These are phyloP conservation scores for Mellivora capensis DNA, from an alignment of 2,113 vertebrate genomes.

Conservation along the genomic window DNA sequence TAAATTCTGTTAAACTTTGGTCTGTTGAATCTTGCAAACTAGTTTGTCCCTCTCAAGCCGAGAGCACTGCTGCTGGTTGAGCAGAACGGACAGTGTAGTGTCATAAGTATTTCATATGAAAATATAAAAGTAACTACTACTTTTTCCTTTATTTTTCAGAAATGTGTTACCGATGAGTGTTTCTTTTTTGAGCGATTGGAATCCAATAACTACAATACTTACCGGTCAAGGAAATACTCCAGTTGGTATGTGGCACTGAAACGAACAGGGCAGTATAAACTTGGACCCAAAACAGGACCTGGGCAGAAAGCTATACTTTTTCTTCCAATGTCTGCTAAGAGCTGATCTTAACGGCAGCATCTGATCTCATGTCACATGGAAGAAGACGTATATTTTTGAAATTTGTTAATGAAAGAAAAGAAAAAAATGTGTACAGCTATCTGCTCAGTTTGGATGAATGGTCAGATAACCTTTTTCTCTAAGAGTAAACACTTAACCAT, in stretches of 20 bases:
- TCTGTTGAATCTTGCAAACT: background rate
- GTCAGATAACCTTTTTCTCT: background rate
- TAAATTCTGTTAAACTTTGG: background rate
- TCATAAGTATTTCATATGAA: background rate
- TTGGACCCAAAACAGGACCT: slow-evolving; percentile 92
- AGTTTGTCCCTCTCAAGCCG: background rate
- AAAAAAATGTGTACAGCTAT: slow-evolving; percentile 49
- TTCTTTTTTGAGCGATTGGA: slow-evolving; percentile 96
- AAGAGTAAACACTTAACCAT: slow-evolving; percentile 25
- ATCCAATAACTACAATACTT: slow-evolving; percentile 99
- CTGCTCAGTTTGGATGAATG: slow-evolving; percentile 42
- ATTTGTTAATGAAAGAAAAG: background rate
- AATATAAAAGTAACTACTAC: background rate
- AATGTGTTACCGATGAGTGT: slow-evolving; percentile 95
- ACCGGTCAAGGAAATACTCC: slow-evolving; percentile 94
- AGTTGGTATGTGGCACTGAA: slow-evolving; percentile 98
- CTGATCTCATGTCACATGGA: background rate
- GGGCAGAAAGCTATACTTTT: slow-evolving; percentile 99
- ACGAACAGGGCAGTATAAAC: slow-evolving; percentile 96
- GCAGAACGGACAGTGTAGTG: background rate
- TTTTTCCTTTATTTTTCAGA: slow-evolving; percentile 83
- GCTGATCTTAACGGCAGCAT: slow-evolving; percentile 79
- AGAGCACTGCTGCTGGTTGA: background rate
- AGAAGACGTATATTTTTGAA: slow-evolving; percentile 13
- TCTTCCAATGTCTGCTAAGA: slow-evolving; percentile 95